These are phyloP conservation scores for Micropoecilia bifurca DNA, from an alignment of 2,797 vertebrate species.

Conservation along the genomic window DNA sequence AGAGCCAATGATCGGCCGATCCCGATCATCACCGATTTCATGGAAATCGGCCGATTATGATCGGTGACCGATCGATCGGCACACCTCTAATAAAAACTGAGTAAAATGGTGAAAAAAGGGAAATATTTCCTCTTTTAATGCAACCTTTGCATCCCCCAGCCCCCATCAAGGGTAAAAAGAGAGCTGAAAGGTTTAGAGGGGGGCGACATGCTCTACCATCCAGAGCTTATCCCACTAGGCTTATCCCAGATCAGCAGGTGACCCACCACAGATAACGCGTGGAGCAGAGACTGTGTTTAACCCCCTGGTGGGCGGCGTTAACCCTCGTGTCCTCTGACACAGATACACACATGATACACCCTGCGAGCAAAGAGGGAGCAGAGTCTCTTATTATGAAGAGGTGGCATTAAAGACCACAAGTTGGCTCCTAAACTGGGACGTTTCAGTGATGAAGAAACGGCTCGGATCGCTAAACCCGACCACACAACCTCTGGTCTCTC, in stretches of 20 bases:
- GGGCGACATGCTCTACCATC: slow-evolving; percentile 65
- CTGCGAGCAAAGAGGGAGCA: slow-evolving; percentile 1
- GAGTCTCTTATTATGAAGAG: slow-evolving; percentile 10
- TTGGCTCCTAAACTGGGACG: not conserved
- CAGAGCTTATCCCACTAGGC: slow-evolving; percentile 65
- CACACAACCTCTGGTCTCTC: not conserved
- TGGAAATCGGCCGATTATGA: too few relatives aligned
- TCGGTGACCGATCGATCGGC: too few relatives aligned
- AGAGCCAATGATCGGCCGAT: too few relatives aligned
- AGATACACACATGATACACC: slow-evolving; percentile 22
- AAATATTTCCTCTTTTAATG: not conserved
- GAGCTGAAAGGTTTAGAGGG: slow-evolving; percentile 40
- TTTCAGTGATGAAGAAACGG: not conserved
- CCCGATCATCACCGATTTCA: too few relatives aligned
- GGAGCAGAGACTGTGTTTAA: slow-evolving; percentile 46
- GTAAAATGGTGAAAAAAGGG: not conserved
- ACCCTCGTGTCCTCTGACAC: slow-evolving; percentile 40
- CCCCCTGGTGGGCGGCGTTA: slow-evolving; percentile 48
- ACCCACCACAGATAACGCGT: slow-evolving; percentile 65
- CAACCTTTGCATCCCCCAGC: not conserved
- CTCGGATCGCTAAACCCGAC: not conserved
- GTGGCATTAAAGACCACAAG: slow-evolving; percentile 5
- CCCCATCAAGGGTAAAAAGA: not conserved
- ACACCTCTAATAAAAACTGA: not conserved
- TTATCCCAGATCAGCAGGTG: slow-evolving; percentile 79